Conservation (phyloP, 2,888 invertebrate species). For the Macaria notata region DNA sequence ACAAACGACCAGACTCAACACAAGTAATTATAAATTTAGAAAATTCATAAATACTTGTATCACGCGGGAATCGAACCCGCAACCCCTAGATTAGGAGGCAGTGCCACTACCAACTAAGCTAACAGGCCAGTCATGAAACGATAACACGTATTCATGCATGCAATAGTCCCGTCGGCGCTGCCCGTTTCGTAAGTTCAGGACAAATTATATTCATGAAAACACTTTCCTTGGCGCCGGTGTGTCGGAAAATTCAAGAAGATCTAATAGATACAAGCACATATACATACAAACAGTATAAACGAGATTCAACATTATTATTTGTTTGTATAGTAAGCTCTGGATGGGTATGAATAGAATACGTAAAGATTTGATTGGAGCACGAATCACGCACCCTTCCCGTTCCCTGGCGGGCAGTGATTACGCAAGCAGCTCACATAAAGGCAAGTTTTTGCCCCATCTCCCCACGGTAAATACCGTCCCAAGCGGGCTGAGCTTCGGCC, state of each 20-base stretch:
- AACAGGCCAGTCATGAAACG: too few relatives aligned
- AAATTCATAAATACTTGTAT: too few relatives aligned
- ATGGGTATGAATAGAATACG: slow-evolving; percentile 6
- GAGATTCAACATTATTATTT: too few relatives aligned
- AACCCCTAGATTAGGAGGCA: too few relatives aligned
- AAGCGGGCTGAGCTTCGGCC: slow-evolving; percentile 54
- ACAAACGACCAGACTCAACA: too few relatives aligned
- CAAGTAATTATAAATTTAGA: too few relatives aligned
- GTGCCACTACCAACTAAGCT: too few relatives aligned
- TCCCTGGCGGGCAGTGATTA: slow-evolving; percentile 67
- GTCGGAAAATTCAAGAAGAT: slow-evolving; percentile 22
- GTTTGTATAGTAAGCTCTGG: background rate
- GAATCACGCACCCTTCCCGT: slow-evolving; percentile 61
- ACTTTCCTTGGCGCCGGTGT: slow-evolving; percentile 16
- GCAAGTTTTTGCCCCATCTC: slow-evolving; percentile 62
- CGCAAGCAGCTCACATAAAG: slow-evolving; percentile 70
- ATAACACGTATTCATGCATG: slow-evolving; percentile 30
- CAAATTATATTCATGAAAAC: slow-evolving; percentile 30
- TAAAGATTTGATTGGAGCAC: slow-evolving; percentile 42
- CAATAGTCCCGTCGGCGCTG: slow-evolving; percentile 2
- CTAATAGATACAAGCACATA: too few relatives aligned
- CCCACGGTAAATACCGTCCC: slow-evolving; percentile 70
- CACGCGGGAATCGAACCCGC: too few relatives aligned
- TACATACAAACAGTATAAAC: too few relatives aligned
- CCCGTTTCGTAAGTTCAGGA: slow-evolving; percentile 9